Evolutionary conservation across 2,888 invertebrate genomes (phyloP).

Genomic region (Metalampra italica): DNA sequence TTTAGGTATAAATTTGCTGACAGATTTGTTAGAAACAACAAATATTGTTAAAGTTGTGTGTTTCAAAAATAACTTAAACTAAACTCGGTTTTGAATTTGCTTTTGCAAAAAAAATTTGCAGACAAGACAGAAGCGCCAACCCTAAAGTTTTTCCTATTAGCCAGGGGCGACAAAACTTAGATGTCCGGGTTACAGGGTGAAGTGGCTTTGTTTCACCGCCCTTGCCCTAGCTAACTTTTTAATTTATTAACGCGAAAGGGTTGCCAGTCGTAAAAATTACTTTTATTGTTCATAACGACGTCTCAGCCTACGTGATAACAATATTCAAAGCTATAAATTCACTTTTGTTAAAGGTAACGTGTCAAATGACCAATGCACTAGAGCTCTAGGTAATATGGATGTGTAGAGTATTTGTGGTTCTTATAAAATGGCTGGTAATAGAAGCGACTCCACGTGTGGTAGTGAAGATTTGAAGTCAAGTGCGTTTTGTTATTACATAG

Average conservation of each 20-base stretch:
- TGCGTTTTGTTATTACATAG: conserved; percentile 53
- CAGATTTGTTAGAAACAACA: no score
- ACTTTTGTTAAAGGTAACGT: conserved; percentile 41
- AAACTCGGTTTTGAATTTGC: no score
- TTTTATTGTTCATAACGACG: conserved; percentile 77
- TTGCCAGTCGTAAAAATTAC: conserved; percentile 75
- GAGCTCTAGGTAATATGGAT: conserved; percentile 21
- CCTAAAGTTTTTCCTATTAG: conserved; percentile 35
- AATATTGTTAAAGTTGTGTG: no score
- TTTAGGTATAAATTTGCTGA: not conserved
- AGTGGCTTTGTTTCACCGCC: conserved; percentile 69
- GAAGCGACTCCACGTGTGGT: conserved; percentile 47
- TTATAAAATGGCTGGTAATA: conserved; percentile 20
- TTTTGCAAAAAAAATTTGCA: no score
- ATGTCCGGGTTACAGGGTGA: conserved; percentile 63
- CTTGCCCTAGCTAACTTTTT: conserved; percentile 62
- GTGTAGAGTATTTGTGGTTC: conserved; percentile 12
- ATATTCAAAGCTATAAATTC: conserved; percentile 64
- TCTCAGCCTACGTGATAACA: conserved; percentile 76
- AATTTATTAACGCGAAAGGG: conserved; percentile 74
- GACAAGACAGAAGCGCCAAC: conserved; percentile 23
- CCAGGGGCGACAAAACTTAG: conserved; percentile 60
- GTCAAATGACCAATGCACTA: conserved; percentile 26
- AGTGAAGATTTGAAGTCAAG: conserved; percentile 59
- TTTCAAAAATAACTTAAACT: no score